phyloP scores from a whole-genome alignment of 37 sponge, comb jelly and placozoan species.

The Crambe crambe region DNA sequence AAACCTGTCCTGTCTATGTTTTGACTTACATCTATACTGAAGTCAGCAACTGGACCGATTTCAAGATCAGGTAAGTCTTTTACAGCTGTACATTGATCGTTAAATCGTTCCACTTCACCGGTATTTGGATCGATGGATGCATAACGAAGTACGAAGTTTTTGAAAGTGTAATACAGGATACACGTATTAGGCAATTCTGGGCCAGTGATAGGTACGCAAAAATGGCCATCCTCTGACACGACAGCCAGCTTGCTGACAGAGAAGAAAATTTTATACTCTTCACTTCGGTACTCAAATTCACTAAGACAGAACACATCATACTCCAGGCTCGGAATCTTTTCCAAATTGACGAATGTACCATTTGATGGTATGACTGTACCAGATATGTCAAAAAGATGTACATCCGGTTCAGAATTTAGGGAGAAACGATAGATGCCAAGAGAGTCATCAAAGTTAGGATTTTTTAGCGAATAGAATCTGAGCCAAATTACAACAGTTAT shows the following conservation, averaged over 20 bases:
- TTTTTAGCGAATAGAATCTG: slow-evolving; percentile 1
- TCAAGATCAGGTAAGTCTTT: neutral
- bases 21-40: neutral
- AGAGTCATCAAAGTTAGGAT: slow-evolving; percentile 7
- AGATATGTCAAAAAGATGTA: slow-evolving; percentile 15
- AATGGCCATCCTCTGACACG: neutral
- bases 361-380: slow-evolving; percentile 16
- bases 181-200: neutral
- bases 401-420: neutral
- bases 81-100: neutral
- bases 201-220: slow-evolving; percentile 2
- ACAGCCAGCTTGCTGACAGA: neutral
- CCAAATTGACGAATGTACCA: slow-evolving; percentile 12
- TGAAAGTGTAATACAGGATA: neutral
- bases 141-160: neutral
- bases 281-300: slow-evolving; percentile 14
- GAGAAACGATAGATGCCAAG: slow-evolving; percentile 11
- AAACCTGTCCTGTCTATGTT: neutral
- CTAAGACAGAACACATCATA: slow-evolving; percentile 17
- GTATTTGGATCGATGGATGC: neutral
- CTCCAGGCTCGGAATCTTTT: neutral
- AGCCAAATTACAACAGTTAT: neutral
- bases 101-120: neutral
- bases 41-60: neutral
- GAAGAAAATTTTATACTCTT: slow-evolving; percentile 15